Base-by-base conservation (phyloP, 2,888 invertebrate species). In the Troides helena region DNA sequence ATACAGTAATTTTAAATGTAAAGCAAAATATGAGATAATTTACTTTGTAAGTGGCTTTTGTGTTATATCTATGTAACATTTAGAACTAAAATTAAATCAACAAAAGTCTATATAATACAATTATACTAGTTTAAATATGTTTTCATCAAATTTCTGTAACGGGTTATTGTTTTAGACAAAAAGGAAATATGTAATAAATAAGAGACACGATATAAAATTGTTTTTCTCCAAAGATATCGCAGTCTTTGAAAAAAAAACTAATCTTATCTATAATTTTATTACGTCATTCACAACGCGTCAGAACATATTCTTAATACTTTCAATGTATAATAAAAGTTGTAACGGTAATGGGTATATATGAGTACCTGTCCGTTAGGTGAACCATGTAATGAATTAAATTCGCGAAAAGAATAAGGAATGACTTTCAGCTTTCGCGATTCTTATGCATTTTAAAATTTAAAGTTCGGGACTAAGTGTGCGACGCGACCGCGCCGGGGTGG, bases 1-100 rank as follows among this genome's bases (percentile, higher is more conserved):
- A 23, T 14, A 3, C 23, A 8, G 12, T 56, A 30, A 30, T n/a
- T 58, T 58, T 23, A 58, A 21, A 58, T 23, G 12, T 12, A 58
- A 23, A 58, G n/a, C 12, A 23, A 58, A 23, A 58, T 58, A n/a
- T 25, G 23, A 23, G 2, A 6, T 64, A 64, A 64, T 8, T 67
- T 66, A 60, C 30, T 60, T 53, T 67, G 62, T 67, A 62, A 67
- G 62, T 62, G 12, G 57, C 23, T 23, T 23, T 18, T 53, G 18
- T 53, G 7, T 53, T 18, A 53, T 53, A 53, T n/a, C 2, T 8
- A 18, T 53, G 6, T 53, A 53, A 53, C n/a, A 4, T 18, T 53
- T 53, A 53, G 6, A 46, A 14, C 12, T 14, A 46, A 53, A 53
- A n/a, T 50, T 50, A 53, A 53, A 53, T 1, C 18, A 53, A 53